Conservation (phyloP, 2,888 invertebrate species). For the Sinohyriopsis cumingii region DNA sequence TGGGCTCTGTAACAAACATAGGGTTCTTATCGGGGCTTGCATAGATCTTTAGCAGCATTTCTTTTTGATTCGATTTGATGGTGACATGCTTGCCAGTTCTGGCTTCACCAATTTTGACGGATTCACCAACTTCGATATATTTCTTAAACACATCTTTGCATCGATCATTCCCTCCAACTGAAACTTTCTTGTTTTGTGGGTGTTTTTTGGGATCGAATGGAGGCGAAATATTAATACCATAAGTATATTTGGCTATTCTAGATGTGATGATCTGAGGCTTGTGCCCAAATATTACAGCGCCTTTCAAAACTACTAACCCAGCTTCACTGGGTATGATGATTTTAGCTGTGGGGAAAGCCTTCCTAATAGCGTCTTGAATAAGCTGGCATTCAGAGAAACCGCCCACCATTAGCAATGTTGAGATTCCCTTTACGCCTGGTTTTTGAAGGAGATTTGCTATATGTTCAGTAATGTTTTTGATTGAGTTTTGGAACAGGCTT, state of each 20-base stretch:
- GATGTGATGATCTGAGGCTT: constrained; percentile 23
- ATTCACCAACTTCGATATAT: constrained; percentile 37
- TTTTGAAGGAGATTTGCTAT: constrained; percentile 23
- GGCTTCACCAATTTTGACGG: constrained; percentile 28
- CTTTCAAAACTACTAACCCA: constrained; percentile 34
- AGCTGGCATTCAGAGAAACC: constrained; percentile 39
- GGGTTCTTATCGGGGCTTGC: constrained; percentile 35
- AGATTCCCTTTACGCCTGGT: constrained; percentile 18
- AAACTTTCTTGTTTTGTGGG: constrained; percentile 19
- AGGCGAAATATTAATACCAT: constrained; percentile 28
- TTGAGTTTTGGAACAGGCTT: constrained; percentile 25
- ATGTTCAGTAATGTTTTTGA: constrained; percentile 26
- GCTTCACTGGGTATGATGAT: constrained; percentile 36
- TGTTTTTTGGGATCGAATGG: constrained; percentile 26
- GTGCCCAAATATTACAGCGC: constrained; percentile 40
- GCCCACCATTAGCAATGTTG: constrained; percentile 38
- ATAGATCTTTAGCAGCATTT: constrained; percentile 43
- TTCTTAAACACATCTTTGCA: constrained; percentile 44
- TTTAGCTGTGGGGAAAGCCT: constrained; percentile 18
- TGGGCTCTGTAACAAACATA: constrained; percentile 39
- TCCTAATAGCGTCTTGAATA: constrained; percentile 27
- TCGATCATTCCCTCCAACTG: constrained; percentile 29
- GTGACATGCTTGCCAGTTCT: constrained; percentile 40
- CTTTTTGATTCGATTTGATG: constrained; percentile 35
- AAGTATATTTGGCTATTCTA: constrained; percentile 37